Evolutionary conservation across 2,888 invertebrate genomes (phyloP), one percentile per base, ranked within the genome.

Genomic region (Drosophila acutilabella): DNA sequence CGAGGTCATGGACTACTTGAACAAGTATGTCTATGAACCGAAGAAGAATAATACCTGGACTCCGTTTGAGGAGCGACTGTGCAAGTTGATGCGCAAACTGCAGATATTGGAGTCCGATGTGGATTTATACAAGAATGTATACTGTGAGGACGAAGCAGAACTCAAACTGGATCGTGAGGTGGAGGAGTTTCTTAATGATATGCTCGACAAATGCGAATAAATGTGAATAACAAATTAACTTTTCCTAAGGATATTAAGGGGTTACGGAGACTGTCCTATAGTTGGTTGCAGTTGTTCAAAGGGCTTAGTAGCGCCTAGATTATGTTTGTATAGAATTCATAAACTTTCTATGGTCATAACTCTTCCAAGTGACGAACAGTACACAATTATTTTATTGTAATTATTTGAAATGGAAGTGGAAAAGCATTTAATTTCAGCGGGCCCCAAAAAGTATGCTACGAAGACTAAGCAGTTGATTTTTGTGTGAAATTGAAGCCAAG

Each of bases 1-100:
- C 1, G 66, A 71, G 6, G 38, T 71, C 0, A 16, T 8, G 2
- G 4, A 38, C 0, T 72, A 66, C 18, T 7, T 72, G 16, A 20
- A 66, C 13, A 61, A 45, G 3, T 72, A 58, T 10, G 0, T 61
- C 1, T 71, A 66, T 45, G 8, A 40, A 6, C 53, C 61, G 13
- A 11, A 5, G 1, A 18, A 11, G 1, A 7, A 2, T 2, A 13
- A 20, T 1, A 10, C 0, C 4, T 61, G 20, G 41, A n/a, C 1
- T 0, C 41, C 52, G 0, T 41, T 61, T 5, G 4, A 66, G 11
- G 11, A 23, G 0, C 69, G 69, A 4, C 18, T 65, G 18, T 14
- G 33, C 0, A 33, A 13, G 0, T 2, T 61, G 1, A 1, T 18
- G 2, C 18, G 20, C 0, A 26, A 47, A 1, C 33, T 48, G 10